Evolutionary conservation across 2,797 vertebrate genomes (phyloP), one percentile per base, ranked within the genome.

Genomic region (Channallabes apus): DNA sequence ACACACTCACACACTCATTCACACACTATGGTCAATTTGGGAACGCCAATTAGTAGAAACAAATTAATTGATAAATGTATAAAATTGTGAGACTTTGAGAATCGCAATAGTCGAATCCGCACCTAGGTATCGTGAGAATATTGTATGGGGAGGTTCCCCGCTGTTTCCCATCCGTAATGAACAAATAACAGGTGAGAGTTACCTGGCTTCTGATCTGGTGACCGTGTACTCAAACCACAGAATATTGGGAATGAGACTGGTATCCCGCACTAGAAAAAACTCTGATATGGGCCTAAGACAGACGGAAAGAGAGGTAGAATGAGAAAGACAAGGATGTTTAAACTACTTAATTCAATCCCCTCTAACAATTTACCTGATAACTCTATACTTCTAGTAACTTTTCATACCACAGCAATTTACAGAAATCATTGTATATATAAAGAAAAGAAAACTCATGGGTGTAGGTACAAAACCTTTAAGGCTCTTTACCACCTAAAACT

Each of bases 161-260:
- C 51, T 54, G 12, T 14, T 14, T 54, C 51, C 12, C 12, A 3
- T 54, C 12, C 0, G 51, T 14, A 54, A 54, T 54, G 51, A 14
- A 54, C 22, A 29, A 62, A 2, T 6, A 18, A 41, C 3, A 62
- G 18, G n/a, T 15, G 61, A 75, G 17, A 4, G 93, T 94, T 91
- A 99, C 98, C 98, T 97, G 85, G 98, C 98, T 94, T 99, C 98
- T 94, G 97, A 97, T 95, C 98, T 96, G 29, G 98, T 99, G 85
- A 99, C 98, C 77, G 98, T 99, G 90, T 99, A 99, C 90, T 99
- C 98, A 93, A 99, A 99, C 98, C 98, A 99, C 90, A 99, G 93
- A 89, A 99, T 99, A 83, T 99, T 99, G 81, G 98, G 98, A 89
- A 99, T 99, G 92, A 99, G 96, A 92, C 98, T 99, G 38, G 98